Evolutionary conservation across 2,797 vertebrate species (phyloP).

Genomic region (Pipistrellus pygmaeus): DNA sequence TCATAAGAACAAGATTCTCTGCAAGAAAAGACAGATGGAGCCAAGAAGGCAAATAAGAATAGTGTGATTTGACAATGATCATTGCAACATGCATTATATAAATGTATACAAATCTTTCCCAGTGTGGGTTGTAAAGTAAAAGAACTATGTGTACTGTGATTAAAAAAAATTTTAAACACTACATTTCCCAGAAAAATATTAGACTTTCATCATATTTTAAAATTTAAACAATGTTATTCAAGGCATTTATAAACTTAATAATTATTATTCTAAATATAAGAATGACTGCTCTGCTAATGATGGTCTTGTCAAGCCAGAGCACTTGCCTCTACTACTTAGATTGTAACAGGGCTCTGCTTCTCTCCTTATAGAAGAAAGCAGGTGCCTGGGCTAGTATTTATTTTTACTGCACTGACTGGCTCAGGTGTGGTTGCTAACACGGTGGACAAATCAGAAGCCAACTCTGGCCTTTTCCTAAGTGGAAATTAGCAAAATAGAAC

Average conservation of each 20-base stretch:
- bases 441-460: neutral
- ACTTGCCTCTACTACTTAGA: neutral
- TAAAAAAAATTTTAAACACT: conserved; percentile 2
- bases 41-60: neutral
- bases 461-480: neutral
- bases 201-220: neutral
- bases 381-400: no score
- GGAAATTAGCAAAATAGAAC: neutral
- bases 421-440: neutral
- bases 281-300: neutral
- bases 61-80: conserved; percentile 32
- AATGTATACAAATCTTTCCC: neutral
- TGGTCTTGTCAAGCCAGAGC: neutral
- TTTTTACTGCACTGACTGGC: neutral
- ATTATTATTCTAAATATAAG: neutral
- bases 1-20: conserved; percentile 47
- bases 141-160: neutral
- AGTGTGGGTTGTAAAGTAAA: conserved; percentile 1
- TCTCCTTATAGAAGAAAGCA: neutral
- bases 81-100: neutral
- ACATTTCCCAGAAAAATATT: neutral
- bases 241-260: conserved; percentile 25
- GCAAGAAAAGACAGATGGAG: conserved; percentile 46
- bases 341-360: neutral
- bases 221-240: neutral